Evolutionary conservation across 2,797 vertebrate species (phyloP).

Genomic region (Okamejei kenojei): DNA sequence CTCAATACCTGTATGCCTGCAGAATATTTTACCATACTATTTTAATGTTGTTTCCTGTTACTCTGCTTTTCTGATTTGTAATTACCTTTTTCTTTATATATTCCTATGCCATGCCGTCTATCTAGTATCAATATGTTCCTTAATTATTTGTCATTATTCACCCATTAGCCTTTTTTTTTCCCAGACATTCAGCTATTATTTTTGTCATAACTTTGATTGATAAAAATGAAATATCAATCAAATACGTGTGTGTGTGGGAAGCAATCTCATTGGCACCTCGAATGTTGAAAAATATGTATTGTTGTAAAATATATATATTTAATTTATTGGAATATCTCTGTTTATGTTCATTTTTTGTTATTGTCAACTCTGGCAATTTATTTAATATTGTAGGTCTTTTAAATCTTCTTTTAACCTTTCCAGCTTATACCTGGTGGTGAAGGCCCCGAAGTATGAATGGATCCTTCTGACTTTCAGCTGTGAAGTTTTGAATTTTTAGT

Average conservation of each 20-base stretch:
- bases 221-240: background rate
- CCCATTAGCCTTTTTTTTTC: background rate
- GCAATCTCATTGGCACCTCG: background rate
- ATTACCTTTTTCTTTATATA: background rate
- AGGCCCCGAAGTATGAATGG: conserved; percentile 83
- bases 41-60: background rate
- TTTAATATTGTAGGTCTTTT: background rate
- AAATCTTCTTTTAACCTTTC: conserved; percentile 39
- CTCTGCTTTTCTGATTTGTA: background rate
- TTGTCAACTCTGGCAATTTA: background rate
- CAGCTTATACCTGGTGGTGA: conserved; percentile 95
- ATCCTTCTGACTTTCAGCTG: conserved; percentile 39
- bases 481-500: conserved; percentile 9
- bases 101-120: background rate
- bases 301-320: background rate
- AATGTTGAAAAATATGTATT: background rate
- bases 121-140: background rate
- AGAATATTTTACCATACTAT: background rate
- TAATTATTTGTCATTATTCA: background rate
- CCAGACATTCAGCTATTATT: background rate
- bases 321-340: too few species aligned
- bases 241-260: background rate
- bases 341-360: background rate
- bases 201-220: background rate
- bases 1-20: background rate